phyloP scores from a whole-genome alignment of 2,797 vertebrate genomes.

The Enteromius viviparus region DNA sequence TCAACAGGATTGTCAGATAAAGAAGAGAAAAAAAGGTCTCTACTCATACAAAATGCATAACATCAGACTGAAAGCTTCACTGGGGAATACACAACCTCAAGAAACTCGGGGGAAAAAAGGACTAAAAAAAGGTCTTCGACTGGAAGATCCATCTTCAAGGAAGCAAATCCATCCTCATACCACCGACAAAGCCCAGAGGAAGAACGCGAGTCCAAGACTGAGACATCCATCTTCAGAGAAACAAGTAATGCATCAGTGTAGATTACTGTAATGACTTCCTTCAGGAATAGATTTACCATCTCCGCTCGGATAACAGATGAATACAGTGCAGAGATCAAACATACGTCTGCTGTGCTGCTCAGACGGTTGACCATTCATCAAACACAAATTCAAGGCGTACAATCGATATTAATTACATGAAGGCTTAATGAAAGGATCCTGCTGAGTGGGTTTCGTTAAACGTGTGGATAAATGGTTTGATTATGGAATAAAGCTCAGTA shows the following conservation, averaged over 20 bases:
- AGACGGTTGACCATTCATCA: not conserved
- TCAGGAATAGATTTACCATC: not conserved
- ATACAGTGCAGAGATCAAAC: not conserved
- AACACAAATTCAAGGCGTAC: not conserved
- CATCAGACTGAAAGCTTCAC: not conserved
- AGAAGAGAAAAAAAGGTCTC: not conserved
- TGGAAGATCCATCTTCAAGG: slow-evolving; percentile 18
- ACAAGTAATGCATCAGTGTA: not conserved
- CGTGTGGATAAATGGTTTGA: not conserved
- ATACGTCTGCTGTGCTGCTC: not conserved
- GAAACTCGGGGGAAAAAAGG: not conserved
- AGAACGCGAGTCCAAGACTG: not conserved
- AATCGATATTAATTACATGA: not conserved
- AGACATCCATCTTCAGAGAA: slow-evolving; percentile 13
- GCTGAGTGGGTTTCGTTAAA: not conserved
- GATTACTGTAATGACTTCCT: not conserved
- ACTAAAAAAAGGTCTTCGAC: not conserved
- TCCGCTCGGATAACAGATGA: not conserved
- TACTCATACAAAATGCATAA: not conserved
- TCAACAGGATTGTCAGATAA: too few species aligned
- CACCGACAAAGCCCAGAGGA: slow-evolving; percentile 3
- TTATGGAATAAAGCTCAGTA: not conserved
- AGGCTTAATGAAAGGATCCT: not conserved
- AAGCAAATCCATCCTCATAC: not conserved
- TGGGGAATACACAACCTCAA: not conserved